Evolutionary conservation across 2,888 invertebrate genomes (phyloP).

Genomic region (Deladenus siricidicola): DNA sequence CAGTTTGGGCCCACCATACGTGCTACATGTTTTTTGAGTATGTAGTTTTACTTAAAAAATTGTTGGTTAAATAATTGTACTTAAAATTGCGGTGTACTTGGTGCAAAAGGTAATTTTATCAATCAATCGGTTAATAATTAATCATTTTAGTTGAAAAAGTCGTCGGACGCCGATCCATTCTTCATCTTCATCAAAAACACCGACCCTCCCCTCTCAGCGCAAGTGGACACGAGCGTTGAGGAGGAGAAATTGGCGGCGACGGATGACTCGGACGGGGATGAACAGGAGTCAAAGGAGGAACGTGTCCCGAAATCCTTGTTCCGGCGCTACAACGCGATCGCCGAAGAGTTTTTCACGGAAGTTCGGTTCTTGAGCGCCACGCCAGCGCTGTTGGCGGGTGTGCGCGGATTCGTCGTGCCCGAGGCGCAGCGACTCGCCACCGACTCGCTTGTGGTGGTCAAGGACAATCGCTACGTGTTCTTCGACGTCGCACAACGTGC

Average conservation of each 20-base stretch:
- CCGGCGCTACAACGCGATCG: slow-evolving; percentile 27
- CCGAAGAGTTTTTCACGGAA: slow-evolving; percentile 40
- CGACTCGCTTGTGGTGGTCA: neutral
- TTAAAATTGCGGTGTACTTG: too few relatives aligned
- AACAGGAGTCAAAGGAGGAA: neutral
- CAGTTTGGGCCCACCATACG: too few relatives aligned
- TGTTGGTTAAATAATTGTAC: too few relatives aligned
- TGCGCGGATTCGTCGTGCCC: neutral
- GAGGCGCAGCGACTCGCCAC: neutral
- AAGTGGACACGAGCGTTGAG: neutral
- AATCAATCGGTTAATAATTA: slow-evolving; percentile 1
- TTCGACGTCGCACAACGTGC: too few relatives aligned
- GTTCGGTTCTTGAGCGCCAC: slow-evolving; percentile 24
- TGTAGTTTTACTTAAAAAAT: too few relatives aligned
- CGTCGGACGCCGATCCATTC: slow-evolving; percentile 33
- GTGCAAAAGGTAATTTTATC: too few relatives aligned
- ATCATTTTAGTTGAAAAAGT: slow-evolving; percentile 25
- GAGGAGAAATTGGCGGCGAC: neutral
- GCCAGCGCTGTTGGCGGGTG: neutral
- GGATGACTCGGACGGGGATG: neutral
- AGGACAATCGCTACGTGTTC: neutral
- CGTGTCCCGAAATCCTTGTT: slow-evolving; percentile 16
- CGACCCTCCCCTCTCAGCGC: neutral
- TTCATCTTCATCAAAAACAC: slow-evolving; percentile 31
- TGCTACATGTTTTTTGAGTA: too few relatives aligned